Conservation (phyloP, 2,888 invertebrate species). For the Hyposoter didymator region DNA sequence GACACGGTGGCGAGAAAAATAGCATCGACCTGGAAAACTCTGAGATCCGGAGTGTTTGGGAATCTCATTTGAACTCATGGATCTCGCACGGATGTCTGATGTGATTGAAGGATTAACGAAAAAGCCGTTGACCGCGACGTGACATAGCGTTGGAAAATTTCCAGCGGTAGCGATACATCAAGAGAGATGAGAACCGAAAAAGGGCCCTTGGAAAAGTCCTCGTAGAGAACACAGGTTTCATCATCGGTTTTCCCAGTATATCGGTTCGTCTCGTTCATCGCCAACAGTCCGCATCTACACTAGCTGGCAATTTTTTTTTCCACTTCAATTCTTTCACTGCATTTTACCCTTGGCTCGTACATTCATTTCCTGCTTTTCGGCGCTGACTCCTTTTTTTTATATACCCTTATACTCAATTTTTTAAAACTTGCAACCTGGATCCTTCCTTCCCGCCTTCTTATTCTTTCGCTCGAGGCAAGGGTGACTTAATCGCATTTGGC, state of each 20-base stretch:
- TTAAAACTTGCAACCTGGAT: constrained; percentile 24
- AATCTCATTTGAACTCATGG: constrained; percentile 6
- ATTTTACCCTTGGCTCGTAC: constrained; percentile 53
- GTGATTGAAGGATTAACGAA: constrained; percentile 60
- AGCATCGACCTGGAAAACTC: background rate
- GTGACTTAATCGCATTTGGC: constrained; percentile 82
- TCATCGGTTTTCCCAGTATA: constrained; percentile 59
- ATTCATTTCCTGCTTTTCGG: constrained; percentile 47
- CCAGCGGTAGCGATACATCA: constrained; percentile 79
- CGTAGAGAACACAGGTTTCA: constrained; percentile 73
- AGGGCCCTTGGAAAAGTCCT: constrained; percentile 49
- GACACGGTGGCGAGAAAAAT: background rate
- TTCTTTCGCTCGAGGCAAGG: constrained; percentile 72
- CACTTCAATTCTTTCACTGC: constrained; percentile 20
- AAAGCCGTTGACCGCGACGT: constrained; percentile 76
- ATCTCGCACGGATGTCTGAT: constrained; percentile 10
- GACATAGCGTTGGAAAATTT: constrained; percentile 78
- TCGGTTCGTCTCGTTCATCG: constrained; percentile 44
- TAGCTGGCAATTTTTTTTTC: constrained; percentile 20
- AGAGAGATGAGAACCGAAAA: constrained; percentile 64
- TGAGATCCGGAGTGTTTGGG: constrained; percentile 19
- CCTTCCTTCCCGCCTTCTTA: constrained; percentile 53
- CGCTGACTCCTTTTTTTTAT: constrained; percentile 31
- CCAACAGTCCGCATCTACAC: constrained; percentile 22
- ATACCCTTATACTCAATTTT: constrained; percentile 5